Base-by-base conservation (phyloP, 2,888 invertebrate genomes). In the Leptodirus hochenwartii region DNA sequence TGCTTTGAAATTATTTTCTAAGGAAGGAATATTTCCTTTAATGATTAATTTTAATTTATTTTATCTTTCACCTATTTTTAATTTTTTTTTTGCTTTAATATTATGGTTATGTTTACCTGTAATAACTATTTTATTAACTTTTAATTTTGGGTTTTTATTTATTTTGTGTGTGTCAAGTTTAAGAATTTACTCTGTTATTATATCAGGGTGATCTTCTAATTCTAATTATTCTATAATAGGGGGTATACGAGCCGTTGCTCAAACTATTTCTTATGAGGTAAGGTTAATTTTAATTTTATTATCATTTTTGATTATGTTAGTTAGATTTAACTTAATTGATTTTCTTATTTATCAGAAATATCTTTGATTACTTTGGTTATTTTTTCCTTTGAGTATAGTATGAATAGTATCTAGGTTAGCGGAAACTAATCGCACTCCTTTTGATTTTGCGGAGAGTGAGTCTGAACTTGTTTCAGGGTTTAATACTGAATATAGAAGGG, bases 401-500 rank as follows among this genome's bases (percentile, higher is more conserved):
- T 68, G 69, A 43, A 50, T 71, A 43, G 58, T 62, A 39, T 66
- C 68, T 27, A 62, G 60, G 41, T 63, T 75, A 49, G 74, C 73
- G 5, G 74, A 76, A 52, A 68, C 69, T 46, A 76, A 75, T 64
- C 74, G 73, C 0, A 70, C 70, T 43, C 73, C 74, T 23, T 76
- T 75, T 72, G 74, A 79, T 69, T 77, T 79, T 67, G 69, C 74
- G 29, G 78, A 79, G 31, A 75, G 76, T 0, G 78, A 79, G 42
- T 76, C 74, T 35, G 78, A 80, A 41, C 63, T 79, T 54, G 75
- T 79, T 41, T 77, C 74, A 2, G 78, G 78, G 0, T 79, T 77
- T 73, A 79, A 79, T 67, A 58, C 73, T 40, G 78, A 80, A 38
- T 78, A 74, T 62, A 66, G 69, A 59, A 66, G 69, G 44, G 68